Conservation (phyloP, 2,888 invertebrate genomes). For the Prostheceraeus crozeri region DNA sequence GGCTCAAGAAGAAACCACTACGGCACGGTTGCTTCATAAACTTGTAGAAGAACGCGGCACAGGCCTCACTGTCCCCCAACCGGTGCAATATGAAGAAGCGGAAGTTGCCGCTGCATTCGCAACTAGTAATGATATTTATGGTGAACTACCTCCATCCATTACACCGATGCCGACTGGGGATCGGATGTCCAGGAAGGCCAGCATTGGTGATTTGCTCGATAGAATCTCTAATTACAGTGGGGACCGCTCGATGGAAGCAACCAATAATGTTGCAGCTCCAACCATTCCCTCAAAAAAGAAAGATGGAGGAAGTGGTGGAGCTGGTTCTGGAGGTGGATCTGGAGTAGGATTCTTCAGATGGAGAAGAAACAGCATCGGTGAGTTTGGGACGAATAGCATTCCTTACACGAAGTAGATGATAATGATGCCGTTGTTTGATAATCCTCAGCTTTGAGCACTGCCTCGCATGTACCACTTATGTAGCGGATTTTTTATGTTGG, state of each 20-base stretch:
- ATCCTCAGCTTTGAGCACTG: too few relatives aligned
- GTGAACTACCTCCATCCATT: too few relatives aligned
- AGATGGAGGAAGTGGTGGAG: background rate
- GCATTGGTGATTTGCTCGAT: background rate
- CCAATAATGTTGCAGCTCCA: background rate
- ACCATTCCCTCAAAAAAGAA: background rate
- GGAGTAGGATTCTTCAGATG: slow-evolving; percentile 1
- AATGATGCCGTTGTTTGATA: too few relatives aligned
- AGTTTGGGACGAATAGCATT: too few relatives aligned
- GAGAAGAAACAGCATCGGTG: too few relatives aligned
- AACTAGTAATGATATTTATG: slow-evolving; percentile 1
- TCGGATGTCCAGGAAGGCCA: background rate
- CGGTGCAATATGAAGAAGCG: slow-evolving; percentile 14
- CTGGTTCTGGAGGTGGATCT: background rate
- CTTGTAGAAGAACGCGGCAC: slow-evolving; percentile 86
- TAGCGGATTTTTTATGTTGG: too few relatives aligned
- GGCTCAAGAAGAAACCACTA: slow-evolving; percentile 80
- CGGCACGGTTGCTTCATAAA: slow-evolving; percentile 80
- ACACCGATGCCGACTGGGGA: too few relatives aligned
- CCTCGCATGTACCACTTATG: too few relatives aligned
- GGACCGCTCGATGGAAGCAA: background rate
- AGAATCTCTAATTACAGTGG: slow-evolving; percentile 1
- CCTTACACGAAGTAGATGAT: too few relatives aligned
- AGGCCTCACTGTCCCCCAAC: slow-evolving; percentile 60
- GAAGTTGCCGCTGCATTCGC: slow-evolving; percentile 11